Evolutionary conservation across 2,113 vertebrate species (phyloP), one percentile per base, ranked within the genome.

Genomic region (Ammodytes marinus): DNA sequence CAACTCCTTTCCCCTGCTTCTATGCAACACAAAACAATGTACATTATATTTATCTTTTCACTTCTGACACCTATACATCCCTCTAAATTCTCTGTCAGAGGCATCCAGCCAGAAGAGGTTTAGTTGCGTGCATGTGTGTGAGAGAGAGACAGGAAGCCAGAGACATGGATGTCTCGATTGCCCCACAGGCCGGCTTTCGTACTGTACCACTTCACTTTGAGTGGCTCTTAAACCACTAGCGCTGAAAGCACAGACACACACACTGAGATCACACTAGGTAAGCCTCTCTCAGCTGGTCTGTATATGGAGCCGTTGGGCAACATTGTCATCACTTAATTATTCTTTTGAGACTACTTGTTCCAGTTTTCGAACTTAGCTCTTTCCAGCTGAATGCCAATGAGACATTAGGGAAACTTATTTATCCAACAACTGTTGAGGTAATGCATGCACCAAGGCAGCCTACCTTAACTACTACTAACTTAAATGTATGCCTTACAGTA

Each of bases 141-240:
- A 45, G 42, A 61, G 12, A 14, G 5, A 54, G 63, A 70, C 5
- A 72, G 35, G 5, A 39, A 55, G 55, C 47, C 42, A 64, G 55
- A 57, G 64, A 66, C 12, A 60, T 58, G 7, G 8, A 86, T n/a
- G 58, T 70, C 66, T 71, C 8, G 9, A 14, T 73, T 53, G 1
- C 40, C 75, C 63, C 42, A 61, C 27, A 10, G 60, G 77, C 64
- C 27, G 27, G 27, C 67, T 55, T 74, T 78, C 66, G 65, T 71
- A 47, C 55, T 54, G 71, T 65, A 64, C 35, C 50, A 57, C 57
- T 80, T 79, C 71, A 66, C 86, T 88, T 45, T 74, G 74, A 92
- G 79, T 86, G 87, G 72, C 67, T 84, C 88, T 90, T 86, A 83
- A 80, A 89, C 82, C 65, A 63, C 47, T 55, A 55, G 49, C 57